A percentile compares a stretch with the other conserved stretches of the same genome.
Conservation (phyloP, 2,888 invertebrate genomes). For the Melanostoma mellinum region DNA sequence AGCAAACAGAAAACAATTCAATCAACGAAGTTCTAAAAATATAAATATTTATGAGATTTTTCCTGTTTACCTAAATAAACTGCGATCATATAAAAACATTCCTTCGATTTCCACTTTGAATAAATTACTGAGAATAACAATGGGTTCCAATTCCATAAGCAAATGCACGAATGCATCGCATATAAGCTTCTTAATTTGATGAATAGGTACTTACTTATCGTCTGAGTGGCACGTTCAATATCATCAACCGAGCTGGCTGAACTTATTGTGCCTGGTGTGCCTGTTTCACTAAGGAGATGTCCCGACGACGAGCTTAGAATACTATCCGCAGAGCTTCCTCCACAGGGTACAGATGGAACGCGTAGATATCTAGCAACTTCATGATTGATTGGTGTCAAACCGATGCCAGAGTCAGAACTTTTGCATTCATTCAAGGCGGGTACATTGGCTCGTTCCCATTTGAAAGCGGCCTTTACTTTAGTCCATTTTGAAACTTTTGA, state of each 20-base stretch:
- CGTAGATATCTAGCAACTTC: conserved; percentile 83
- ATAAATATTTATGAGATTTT: conserved; percentile 17
- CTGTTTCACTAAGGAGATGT: conserved; percentile 82
- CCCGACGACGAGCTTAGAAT: conserved; percentile 82
- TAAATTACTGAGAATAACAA: conserved; percentile 17
- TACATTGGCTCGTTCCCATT: conserved; percentile 90
- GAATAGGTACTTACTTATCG: conserved; percentile 54
- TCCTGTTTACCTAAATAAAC: conserved; percentile 50
- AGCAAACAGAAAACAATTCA: conserved; percentile 39
- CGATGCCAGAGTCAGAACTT: conserved; percentile 81
- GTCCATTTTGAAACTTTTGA: conserved; percentile 90
- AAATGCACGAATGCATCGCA: conserved; percentile 51
- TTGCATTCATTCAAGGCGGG: conserved; percentile 78
- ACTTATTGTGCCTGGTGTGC: conserved; percentile 87
- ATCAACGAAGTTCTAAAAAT: conserved; percentile 52
- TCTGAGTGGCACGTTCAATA: conserved; percentile 76
- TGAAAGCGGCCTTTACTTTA: conserved; percentile 93
- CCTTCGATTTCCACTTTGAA: conserved; percentile 27
- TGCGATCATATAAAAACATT: conserved; percentile 39
- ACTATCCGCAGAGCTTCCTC: conserved; percentile 84
- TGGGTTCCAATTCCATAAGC: conserved; percentile 13
- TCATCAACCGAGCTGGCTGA: conserved; percentile 90
- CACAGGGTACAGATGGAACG: conserved; percentile 82
- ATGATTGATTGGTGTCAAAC: conserved; percentile 82
- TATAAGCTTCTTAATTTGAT: conserved; percentile 10